Conservation (phyloP, 2,797 vertebrate species). For the Coendou prehensilis region DNA sequence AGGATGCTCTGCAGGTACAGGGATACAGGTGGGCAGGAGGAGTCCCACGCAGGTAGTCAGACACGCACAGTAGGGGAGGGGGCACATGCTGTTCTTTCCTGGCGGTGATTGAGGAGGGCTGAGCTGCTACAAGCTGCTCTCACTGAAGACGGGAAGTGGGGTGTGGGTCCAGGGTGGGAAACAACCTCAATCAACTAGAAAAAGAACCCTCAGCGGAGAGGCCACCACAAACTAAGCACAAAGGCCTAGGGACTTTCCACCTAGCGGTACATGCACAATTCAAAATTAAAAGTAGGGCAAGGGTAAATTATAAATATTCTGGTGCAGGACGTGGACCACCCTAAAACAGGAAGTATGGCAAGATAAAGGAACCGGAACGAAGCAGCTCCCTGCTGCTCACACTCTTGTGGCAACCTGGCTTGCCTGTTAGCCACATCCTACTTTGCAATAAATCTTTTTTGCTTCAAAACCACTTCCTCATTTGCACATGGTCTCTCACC, state of each 20-base stretch:
- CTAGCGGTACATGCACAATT: background rate
- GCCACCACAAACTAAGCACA: background rate
- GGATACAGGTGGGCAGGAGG: background rate
- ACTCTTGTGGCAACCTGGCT: rapidly evolving
- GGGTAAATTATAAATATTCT: background rate
- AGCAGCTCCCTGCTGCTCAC: background rate
- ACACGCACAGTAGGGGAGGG: too few species aligned
- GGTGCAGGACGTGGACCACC: background rate
- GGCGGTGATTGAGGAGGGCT: background rate
- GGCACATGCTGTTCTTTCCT: background rate
- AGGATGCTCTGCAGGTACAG: too few species aligned
- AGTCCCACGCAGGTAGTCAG: background rate
- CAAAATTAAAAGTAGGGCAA: background rate
- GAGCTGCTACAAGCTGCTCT: background rate
- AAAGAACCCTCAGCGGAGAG: background rate
- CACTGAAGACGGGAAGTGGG: background rate
- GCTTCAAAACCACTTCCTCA: background rate
- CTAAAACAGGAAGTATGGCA: background rate
- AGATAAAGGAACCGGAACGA: background rate
- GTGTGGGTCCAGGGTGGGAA: background rate
- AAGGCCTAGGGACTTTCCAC: background rate
- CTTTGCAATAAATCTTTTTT: background rate
- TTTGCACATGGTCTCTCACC: background rate
- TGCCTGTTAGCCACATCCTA: background rate
- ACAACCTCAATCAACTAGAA: background rate